Base-by-base conservation (phyloP, 1,140 invertebrate genomes). In the Drosophila nigromelanica region DNA sequence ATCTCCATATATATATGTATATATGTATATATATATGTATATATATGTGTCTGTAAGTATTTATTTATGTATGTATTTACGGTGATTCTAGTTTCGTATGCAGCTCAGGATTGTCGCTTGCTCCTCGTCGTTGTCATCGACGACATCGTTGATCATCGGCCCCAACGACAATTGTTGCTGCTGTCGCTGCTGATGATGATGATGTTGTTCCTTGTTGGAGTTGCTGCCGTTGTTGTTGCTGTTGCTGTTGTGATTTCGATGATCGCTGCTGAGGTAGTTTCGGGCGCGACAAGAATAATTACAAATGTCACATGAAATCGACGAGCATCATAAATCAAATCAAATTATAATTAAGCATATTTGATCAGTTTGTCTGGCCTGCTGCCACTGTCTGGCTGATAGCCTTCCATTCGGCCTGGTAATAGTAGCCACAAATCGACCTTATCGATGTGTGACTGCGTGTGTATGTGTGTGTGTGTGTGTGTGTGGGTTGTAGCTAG, bases 321-420 rank as follows among this genome's bases (percentile, higher is more conserved):
- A 76, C 69, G 75, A 81, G 64, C 79, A 83, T 90, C 89, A 90
- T 91, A 91, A 91, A 91, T 91, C 89, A 91, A 90, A 90, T 90
- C 83, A 90, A 90, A 90, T 90, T 87, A 90, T 90, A 90, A 90
- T 90, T 90, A 90, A 89, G 87, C 87, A 89, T 89, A 83, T 89
- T 89, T 89, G 83, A 87, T 87, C 83, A 87, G 83, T 80, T 89
- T 83, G 64, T 73, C 73, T 79, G 51, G 54, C 52, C 45, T 52
- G 50, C 42, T 60, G 40, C 11, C 48, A 45, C 15, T 43, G 58
- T 71, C 50, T 37, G 51, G n/a, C 27, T 27, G 69, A 72, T 71
- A 71, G 68, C 61, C 61, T 64, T 64, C 61, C 62, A 66, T 15
- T 45, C 56, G 45, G 27, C 5, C 27, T 27, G 27, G 27, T 27